Conservation (phyloP, 2,797 vertebrate species). For the Menidia menidia region DNA sequence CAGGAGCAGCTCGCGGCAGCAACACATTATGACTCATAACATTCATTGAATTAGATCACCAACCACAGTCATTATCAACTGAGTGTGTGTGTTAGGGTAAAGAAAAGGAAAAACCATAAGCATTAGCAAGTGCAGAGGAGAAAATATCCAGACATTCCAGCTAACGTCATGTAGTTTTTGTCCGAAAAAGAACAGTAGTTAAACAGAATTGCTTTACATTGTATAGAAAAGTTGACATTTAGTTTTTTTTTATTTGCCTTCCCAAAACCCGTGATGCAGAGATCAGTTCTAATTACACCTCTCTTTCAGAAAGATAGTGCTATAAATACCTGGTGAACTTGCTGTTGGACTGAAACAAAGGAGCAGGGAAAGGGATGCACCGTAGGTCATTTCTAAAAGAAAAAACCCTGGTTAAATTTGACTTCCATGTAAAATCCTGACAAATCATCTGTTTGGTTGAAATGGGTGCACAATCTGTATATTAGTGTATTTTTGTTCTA, state of each 20-base stretch:
- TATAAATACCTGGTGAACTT: not conserved
- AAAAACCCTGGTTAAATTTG: no score
- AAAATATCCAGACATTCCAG: conserved; percentile 28
- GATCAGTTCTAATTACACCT: conserved; percentile 33
- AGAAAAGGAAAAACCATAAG: conserved; percentile 17
- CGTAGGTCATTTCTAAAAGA: no score
- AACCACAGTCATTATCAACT: conserved; percentile 50
- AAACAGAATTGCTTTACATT: conserved; percentile 25
- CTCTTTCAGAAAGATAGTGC: not conserved
- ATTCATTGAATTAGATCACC: conserved; percentile 52
- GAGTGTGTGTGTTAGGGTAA: not conserved
- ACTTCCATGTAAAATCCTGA: not conserved
- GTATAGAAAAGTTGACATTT: conserved; percentile 1
- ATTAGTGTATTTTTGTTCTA: not conserved
- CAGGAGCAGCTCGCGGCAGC: conserved; percentile 10
- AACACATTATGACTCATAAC: conserved; percentile 53
- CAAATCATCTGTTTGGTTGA: no score
- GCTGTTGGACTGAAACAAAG: not conserved
- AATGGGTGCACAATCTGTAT: no score
- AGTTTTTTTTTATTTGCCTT: not conserved
- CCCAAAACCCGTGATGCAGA: conserved; percentile 25
- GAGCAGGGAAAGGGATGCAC: not conserved
- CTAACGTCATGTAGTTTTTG: conserved; percentile 38
- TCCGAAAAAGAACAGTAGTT: not conserved
- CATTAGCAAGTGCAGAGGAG: conserved; percentile 6